Base-by-base conservation (phyloP, 2,113 vertebrate species). In the Circaetus cinerascens region DNA sequence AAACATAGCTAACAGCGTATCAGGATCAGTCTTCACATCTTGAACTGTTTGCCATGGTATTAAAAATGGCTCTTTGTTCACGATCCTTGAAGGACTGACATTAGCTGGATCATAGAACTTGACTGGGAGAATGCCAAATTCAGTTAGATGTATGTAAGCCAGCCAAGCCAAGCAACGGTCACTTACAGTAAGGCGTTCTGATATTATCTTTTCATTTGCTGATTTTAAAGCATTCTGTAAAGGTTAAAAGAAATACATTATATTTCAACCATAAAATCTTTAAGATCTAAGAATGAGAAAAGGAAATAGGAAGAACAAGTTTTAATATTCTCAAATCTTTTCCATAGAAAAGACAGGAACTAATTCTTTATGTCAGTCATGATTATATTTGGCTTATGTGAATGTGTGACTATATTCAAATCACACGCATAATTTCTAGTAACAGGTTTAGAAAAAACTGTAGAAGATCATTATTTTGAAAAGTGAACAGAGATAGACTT, bases 161-260 rank as follows among this genome's bases (percentile, higher is more conserved):
- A 99, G 98, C 99, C 99, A 99, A 83, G 99, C 98, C 96, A 99
- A 96, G 67, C 98, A 98, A 25, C 99, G 98, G 97, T 99, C 98
- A 85, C 92, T 91, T 75, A 94, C 81, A 71, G 96, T 98, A 96
- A 99, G 98, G 71, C 78, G 95, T 56, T 98, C 97, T 21, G 98
- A 97, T 64, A 99, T 32, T 50, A 96, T 97, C 87, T 93, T 84
- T 72, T 93, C 78, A 75, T 96, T 93, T 78, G 97, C 53, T 1
- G 98, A 98, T 81, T 99, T 99, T 97, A 99, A 96, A 51, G 99
- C 98, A 36, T 97, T 98, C 99, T 99, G 97, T 67, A 90, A 94
- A 97, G 26, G 45, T 91, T 96, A 94, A 72, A 97, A 97, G 81
- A 88, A 88, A 63, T 57, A 56, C 2, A 50, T 5, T 18, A 7